Evolutionary conservation across 2,113 vertebrate species (phyloP).

Genomic region (Phalacrocorax carbo): DNA sequence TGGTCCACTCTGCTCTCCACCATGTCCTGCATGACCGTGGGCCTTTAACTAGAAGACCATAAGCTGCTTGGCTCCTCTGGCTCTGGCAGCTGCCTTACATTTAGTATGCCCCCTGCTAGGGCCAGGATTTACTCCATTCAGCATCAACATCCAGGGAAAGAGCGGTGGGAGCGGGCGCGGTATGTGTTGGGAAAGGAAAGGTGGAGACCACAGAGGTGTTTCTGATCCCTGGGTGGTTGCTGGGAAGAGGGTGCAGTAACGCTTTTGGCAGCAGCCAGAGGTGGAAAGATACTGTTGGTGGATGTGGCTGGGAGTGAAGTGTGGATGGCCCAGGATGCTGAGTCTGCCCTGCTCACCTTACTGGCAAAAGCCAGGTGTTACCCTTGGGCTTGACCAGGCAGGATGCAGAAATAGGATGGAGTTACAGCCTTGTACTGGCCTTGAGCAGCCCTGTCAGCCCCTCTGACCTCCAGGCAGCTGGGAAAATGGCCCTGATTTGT

Average conservation of each 20-base stretch:
- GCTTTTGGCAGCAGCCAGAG: not conserved
- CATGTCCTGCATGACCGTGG: not conserved
- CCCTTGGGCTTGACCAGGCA: not conserved
- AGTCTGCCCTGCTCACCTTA: not conserved
- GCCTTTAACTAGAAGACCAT: constrained; percentile 42
- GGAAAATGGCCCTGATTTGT: not conserved
- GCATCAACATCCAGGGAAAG: constrained; percentile 2
- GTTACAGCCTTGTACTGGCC: not conserved
- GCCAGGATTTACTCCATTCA: constrained; percentile 9
- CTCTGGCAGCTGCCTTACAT: constrained; percentile 38
- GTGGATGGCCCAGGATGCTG: not conserved
- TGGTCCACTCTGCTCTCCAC: not conserved
- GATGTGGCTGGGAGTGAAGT: not conserved
- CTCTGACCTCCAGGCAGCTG: not conserved
- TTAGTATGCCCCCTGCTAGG: constrained; percentile 52
- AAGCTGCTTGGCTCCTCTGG: constrained; percentile 45
- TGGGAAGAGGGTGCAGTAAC: not conserved
- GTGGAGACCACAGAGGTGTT: not conserved
- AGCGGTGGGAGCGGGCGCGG: not conserved
- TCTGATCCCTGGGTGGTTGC: not conserved
- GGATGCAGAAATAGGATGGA: not conserved
- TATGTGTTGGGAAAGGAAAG: not conserved
- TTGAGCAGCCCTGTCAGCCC: not conserved
- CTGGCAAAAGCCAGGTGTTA: not conserved
- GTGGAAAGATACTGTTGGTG: not conserved